phyloP scores from a whole-genome alignment of 2,113 vertebrate genomes.

The Pycnonotus jocosus region DNA sequence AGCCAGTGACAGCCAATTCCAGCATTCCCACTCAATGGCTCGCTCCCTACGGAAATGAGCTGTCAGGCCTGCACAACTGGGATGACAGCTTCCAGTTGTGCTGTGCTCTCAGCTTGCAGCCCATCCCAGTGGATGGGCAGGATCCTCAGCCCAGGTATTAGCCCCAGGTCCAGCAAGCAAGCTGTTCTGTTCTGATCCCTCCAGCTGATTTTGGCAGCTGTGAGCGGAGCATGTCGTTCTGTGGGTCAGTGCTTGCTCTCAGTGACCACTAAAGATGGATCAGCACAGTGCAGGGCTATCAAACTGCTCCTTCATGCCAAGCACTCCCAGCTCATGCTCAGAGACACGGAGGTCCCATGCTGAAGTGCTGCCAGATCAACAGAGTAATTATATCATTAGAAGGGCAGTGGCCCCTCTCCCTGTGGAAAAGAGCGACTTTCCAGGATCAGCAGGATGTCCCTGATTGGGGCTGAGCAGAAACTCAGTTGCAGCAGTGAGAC shows the following conservation, averaged over 20 bases:
- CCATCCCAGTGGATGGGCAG: background rate
- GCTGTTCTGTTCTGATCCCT: background rate
- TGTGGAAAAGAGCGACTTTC: fast-evolving
- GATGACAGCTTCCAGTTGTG: background rate
- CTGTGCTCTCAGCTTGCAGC: background rate
- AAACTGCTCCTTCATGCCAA: background rate
- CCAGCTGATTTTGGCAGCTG: background rate
- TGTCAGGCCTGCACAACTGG: background rate
- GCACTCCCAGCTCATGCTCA: background rate
- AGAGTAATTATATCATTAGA: fast-evolving
- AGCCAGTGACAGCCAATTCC: background rate
- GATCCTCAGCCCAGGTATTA: background rate
- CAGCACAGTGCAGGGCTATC: background rate
- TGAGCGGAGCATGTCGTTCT: fast-evolving
- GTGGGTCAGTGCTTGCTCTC: background rate
- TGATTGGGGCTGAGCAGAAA: background rate
- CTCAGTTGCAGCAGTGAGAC: background rate
- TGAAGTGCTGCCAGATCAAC: background rate
- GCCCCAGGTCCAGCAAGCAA: background rate
- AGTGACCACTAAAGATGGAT: fast-evolving
- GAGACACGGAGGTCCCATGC: fast-evolving
- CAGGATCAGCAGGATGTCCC: background rate
- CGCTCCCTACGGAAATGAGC: background rate
- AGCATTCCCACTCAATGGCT: background rate
- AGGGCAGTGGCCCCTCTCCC: background rate